Evolutionary conservation across 1,140 invertebrate species (phyloP).

Genomic region (Chelonus insularis): DNA sequence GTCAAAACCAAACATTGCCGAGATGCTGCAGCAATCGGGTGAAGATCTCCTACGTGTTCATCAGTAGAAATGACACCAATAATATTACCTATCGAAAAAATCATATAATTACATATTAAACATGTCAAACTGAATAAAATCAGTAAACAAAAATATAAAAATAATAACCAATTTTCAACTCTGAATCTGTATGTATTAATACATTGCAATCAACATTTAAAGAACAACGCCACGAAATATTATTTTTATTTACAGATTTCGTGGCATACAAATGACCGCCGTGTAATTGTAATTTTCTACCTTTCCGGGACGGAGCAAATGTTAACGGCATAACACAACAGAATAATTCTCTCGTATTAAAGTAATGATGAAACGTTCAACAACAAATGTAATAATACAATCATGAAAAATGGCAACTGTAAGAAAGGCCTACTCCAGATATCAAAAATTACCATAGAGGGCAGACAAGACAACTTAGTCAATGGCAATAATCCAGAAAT

Average conservation of each 20-base stretch:
- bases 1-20: no score
- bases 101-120: not conserved
- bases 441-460: no score
- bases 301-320: not conserved
- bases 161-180: not conserved
- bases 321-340: not conserved
- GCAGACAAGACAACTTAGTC: no score
- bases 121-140: not conserved
- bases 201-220: not conserved
- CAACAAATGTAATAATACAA: no score
- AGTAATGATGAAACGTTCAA: no score
- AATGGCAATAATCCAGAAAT: no score
- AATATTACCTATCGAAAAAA: not conserved
- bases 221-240: conserved; percentile 6
- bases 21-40: no score
- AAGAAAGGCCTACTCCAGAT: no score
- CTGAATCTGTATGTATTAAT: no score
- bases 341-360: not conserved
- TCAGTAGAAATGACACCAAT: not conserved
- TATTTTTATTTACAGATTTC: not conserved
- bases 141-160: not conserved
- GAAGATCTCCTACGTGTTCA: not conserved
- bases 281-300: not conserved
- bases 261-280: not conserved
- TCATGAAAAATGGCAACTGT: no score